Evolutionary conservation across 2,797 vertebrate species (phyloP), one percentile per base, ranked within the genome.

Genomic region (Sciaenops ocellatus): DNA sequence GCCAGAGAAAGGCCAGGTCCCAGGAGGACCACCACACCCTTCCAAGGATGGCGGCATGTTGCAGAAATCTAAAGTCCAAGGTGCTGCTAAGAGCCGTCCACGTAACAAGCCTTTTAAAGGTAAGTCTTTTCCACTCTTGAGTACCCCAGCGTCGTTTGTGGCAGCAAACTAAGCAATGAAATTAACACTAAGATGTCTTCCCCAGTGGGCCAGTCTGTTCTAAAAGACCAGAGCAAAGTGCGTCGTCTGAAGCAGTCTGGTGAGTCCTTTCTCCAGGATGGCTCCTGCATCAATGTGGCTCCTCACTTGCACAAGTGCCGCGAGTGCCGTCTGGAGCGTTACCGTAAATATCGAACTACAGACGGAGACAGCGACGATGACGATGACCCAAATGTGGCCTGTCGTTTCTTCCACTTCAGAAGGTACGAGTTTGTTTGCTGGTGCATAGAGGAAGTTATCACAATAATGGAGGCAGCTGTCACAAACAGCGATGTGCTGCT

Each of bases 281-380:
- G 98, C 56, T 99, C 98, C 30, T 99, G 98, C 90, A 99, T 99
- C 93, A 99, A 98, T 1, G 98, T 99, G 65, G 98, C 98, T 4
- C 98, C 98, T 62, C 98, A 99, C 90, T 94, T 99, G 89, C 98
- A 99, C 93, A 99, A 99, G 91, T 99, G 98, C 83, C 96, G 98
- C 0, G 98, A 99, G 87, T 99, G 98, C 86, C 97, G 98, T 18
- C 92, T 99, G 82, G 98, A 99, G 88, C 97, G 98, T 62, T 99
- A 99, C 85, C 95, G 98, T 44, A 99, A 99, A 89, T 98, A 97
- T 90, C 97, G 98, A 52, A 90, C 41, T 34, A 86, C 89, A 13
- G 98, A 98, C 1, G 97, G 97, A 34, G 98, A 99, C 38, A 96
- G 96, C 0, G 98, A 99, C n/a, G 97, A 99, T 18, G 98, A 99